Evolutionary conservation across 2,888 invertebrate genomes (phyloP).

Genomic region (Villa cingulata): DNA sequence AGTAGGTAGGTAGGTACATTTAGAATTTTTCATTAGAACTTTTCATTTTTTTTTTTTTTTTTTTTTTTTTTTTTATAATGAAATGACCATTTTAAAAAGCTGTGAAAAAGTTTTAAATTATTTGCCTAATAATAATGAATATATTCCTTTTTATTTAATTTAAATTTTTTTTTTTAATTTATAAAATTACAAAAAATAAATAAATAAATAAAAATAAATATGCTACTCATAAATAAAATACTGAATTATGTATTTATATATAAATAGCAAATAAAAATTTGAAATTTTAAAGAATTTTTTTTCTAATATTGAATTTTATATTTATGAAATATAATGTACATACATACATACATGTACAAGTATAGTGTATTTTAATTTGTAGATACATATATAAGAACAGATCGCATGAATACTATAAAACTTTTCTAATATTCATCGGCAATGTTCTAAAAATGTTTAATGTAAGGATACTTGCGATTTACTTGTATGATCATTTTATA

Average conservation of each 20-base stretch:
- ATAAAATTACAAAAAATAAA: not conserved
- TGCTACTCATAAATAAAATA: too few relatives aligned
- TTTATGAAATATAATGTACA: too few relatives aligned
- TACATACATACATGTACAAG: not conserved
- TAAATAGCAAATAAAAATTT: not conserved
- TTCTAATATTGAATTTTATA: not conserved
- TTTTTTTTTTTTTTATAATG: too few relatives aligned
- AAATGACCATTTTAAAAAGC: conserved; percentile 13
- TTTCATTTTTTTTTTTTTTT: too few relatives aligned
- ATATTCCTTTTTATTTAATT: too few relatives aligned
- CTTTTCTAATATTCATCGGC: not conserved
- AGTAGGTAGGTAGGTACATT: too few relatives aligned
- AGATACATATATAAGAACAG: not conserved
- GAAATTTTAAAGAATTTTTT: conserved; percentile 6
- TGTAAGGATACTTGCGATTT: not conserved
- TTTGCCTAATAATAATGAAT: conserved; percentile 5
- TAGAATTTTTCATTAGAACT: too few relatives aligned
- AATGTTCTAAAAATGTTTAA: not conserved
- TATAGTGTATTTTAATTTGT: too few relatives aligned
- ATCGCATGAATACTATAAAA: not conserved
- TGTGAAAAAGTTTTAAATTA: conserved; percentile 13
- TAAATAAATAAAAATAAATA: not conserved
- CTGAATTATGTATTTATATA: too few relatives aligned
- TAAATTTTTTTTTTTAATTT: too few relatives aligned
- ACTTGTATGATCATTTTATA: too few relatives aligned